Percentiles rank a stretch among this genome's conserved stretches.
Evolutionary conservation across 2,797 vertebrate species (phyloP).

Genomic region (Ctenopoma kingsleyae): DNA sequence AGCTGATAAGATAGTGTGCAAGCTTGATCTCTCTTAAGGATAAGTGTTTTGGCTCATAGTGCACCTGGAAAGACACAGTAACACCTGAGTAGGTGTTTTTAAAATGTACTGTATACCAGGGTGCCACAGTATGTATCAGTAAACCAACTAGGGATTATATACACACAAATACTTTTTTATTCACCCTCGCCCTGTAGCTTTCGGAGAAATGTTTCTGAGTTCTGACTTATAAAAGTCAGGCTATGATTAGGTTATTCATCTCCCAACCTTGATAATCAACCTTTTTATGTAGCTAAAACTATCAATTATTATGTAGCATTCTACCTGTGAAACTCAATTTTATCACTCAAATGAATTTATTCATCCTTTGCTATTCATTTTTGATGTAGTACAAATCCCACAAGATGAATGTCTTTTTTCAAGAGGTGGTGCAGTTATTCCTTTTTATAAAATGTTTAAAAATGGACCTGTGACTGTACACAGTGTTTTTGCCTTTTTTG

Average conservation of each 20-base stretch:
- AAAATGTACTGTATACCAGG: conserved; percentile 55
- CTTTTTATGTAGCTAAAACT: neutral
- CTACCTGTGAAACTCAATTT: neutral
- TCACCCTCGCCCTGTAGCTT: conserved; percentile 5
- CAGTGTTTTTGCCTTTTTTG: neutral
- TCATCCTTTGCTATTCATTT: neutral
- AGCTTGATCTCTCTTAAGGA: conserved; percentile 80
- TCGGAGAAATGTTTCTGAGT: neutral
- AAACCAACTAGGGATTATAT: conserved; percentile 61
- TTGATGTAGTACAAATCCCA: neutral
- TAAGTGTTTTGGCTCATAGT: conserved; percentile 75
- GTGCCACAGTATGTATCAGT: conserved; percentile 55
- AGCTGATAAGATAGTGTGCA: conserved; percentile 79
- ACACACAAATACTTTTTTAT: conserved; percentile 21
- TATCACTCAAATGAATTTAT: neutral
- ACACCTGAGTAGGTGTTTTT: conserved; percentile 72
- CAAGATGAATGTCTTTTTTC: neutral
- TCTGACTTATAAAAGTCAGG: neutral
- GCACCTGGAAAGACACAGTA: conserved; percentile 69
- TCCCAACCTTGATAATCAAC: neutral
- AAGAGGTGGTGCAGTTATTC: neutral
- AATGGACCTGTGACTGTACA: neutral
- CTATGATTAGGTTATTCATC: neutral
- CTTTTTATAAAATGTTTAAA: neutral
- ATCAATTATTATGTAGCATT: neutral